Base-by-base conservation (phyloP, 1,140 invertebrate species). In the Drosophila sp. region DNA sequence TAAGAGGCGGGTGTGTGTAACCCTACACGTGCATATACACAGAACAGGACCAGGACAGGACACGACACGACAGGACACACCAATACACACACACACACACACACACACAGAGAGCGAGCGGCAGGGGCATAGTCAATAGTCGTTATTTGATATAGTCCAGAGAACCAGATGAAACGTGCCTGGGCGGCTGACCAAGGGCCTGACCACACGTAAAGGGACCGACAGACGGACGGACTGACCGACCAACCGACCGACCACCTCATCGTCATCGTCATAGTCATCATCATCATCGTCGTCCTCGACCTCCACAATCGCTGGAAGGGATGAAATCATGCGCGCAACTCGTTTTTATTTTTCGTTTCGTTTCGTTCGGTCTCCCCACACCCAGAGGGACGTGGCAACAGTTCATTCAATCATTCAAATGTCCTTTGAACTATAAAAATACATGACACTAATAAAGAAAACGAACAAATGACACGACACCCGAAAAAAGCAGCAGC, bases 371-470 rank as follows among this genome's bases (percentile, higher is more conserved):
- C n/a, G 54, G 54, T 67, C 47, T 35, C 58, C 33, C 32, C 50
- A 47, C 68, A 55, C 58, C 33, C 62, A 66, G 27, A 55, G 54
- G 55, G 71, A 50, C 57, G 54, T 44, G 41, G 61, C 56, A 72
- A 78, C 77, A 89, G 84, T 89, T 89, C 85, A 89, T 91, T 91
- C 90, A 91, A 91, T 91, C 90, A 91, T 91, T 91, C 90, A 91
- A 91, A 91, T 91, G 90, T 91, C 90, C 90, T 91, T 91, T 91
- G 90, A 91, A 91, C 90, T 91, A 91, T 91, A 91, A 91, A 91
- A 91, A 91, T 91, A 91, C 90, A 91, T 91, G 90, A 90, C 90
- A 91, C 90, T 91, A 91, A 91, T 91, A 91, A 91, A 91, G 90
- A 91, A 89, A 90, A 90, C 89, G 87, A 90, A 89, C 83, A 90